phyloP scores from a whole-genome alignment of 2,888 invertebrate genomes.

The Axea sp. region DNA sequence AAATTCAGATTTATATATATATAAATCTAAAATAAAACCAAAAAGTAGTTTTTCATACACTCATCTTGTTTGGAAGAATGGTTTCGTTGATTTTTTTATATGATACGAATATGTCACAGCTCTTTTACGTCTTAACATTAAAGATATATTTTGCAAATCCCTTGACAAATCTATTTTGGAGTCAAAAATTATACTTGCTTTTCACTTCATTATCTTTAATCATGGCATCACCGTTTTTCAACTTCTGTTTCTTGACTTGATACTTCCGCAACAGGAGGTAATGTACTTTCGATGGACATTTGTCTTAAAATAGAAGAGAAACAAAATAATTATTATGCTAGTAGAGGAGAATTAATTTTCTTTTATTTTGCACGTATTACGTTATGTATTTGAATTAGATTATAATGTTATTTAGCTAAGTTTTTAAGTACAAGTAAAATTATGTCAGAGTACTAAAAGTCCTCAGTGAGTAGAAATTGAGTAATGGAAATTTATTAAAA shows the following conservation, averaged over 20 bases:
- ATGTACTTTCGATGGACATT: slow-evolving; percentile 80
- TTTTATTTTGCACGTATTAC: too few relatives aligned
- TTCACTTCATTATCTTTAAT: too few relatives aligned
- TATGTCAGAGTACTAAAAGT: too few relatives aligned
- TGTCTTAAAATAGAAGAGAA: slow-evolving; percentile 77
- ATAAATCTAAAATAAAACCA: slow-evolving; percentile 36
- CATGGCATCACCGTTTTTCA: slow-evolving; percentile 70
- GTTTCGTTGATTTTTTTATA: slow-evolving; percentile 70
- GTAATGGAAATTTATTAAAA: too few relatives aligned
- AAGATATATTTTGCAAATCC: slow-evolving; percentile 38
- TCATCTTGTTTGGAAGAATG: slow-evolving; percentile 63
- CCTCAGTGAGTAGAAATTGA: too few relatives aligned
- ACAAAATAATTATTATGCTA: slow-evolving; percentile 4
- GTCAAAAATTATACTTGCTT: neutral
- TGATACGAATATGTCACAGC: slow-evolving; percentile 48
- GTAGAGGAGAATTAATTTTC: too few relatives aligned
- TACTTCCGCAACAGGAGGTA: slow-evolving; percentile 81
- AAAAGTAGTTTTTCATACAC: slow-evolving; percentile 14
- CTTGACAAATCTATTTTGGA: slow-evolving; percentile 13
- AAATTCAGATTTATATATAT: slow-evolving; percentile 28
- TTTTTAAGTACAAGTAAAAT: too few relatives aligned
- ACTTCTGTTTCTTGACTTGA: slow-evolving; percentile 69
- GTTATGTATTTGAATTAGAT: too few relatives aligned
- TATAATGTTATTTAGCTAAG: too few relatives aligned
- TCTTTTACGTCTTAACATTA: slow-evolving; percentile 38